Evolutionary conservation across 2,797 vertebrate species (phyloP).

Genomic region (Pelodytes ibericus): DNA sequence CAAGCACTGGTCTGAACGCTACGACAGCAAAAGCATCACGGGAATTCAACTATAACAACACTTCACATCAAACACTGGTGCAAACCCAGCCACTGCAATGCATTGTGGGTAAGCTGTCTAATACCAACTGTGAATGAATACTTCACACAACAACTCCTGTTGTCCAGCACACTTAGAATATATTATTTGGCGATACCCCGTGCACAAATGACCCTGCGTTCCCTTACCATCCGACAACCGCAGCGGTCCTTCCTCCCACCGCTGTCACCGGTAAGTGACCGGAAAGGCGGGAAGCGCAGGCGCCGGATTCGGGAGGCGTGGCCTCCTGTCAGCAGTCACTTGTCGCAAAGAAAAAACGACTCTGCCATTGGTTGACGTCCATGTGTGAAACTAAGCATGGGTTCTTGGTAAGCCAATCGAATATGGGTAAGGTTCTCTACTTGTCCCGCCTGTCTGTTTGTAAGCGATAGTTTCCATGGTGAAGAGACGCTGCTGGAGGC

Average conservation of each 20-base stretch:
- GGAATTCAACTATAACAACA: background rate
- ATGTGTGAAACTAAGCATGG: background rate
- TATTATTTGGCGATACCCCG: background rate
- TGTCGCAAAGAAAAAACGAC: background rate
- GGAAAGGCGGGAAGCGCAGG: constrained; percentile 51
- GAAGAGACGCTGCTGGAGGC: background rate
- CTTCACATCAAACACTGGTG: background rate
- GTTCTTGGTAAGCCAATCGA: background rate
- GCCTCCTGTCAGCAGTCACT: background rate
- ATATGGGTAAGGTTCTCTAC: background rate
- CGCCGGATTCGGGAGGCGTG: constrained; percentile 44
- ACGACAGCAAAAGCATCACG: constrained; percentile 11
- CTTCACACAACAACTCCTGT: too few relatives aligned
- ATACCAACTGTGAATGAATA: too few relatives aligned
- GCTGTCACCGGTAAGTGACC: constrained; percentile 50
- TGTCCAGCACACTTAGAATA: background rate
- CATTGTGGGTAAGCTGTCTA: background rate
- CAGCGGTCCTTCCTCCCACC: constrained; percentile 28
- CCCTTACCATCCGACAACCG: constrained; percentile 42
- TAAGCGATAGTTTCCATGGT: constrained; percentile 13
- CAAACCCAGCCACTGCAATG: background rate
- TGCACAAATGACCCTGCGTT: background rate
- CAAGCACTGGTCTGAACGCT: too few relatives aligned
- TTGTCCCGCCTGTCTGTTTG: constrained; percentile 6
- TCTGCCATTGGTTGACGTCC: background rate